Percentiles rank a stretch among this genome's conserved stretches.
phyloP scores from a whole-genome alignment of 2,797 vertebrate species.

The Peromyscus melanophrys region DNA sequence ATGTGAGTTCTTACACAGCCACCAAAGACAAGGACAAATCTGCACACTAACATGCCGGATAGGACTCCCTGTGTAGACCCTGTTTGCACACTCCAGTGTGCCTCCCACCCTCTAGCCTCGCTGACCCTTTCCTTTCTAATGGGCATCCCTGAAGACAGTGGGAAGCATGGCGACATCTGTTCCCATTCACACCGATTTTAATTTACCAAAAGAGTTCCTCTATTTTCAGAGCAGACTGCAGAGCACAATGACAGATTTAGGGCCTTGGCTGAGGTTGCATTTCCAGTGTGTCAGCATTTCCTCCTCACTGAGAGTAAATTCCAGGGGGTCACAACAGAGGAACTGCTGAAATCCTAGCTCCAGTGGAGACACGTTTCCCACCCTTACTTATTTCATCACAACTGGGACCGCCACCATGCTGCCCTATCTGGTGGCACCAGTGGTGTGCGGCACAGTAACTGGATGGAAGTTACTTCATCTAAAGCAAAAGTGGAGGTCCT shows the following conservation, averaged over 20 bases:
- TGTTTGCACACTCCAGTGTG: constrained; percentile 88
- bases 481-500: constrained; percentile 56
- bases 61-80: constrained; percentile 77
- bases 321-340: constrained; percentile 88
- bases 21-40: constrained; percentile 70
- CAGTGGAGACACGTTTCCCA: constrained; percentile 82
- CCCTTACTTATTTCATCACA: constrained; percentile 78
- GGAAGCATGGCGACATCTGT: constrained; percentile 91
- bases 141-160: constrained; percentile 89
- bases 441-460: constrained; percentile 85
- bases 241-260: constrained; percentile 96
- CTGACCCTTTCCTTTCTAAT: constrained; percentile 86
- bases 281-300: constrained; percentile 93
- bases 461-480: constrained; percentile 69
- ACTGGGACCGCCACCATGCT: constrained; percentile 70
- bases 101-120: constrained; percentile 88
- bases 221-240: constrained; percentile 92
- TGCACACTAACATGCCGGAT: constrained; percentile 66
- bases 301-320: constrained; percentile 89
- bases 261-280: constrained; percentile 93
- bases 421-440: constrained; percentile 78
- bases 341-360: constrained; percentile 87
- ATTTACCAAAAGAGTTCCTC: constrained; percentile 92
- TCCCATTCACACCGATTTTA: constrained; percentile 91
- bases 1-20: constrained; percentile 57